Percentiles rank a stretch among this genome's conserved stretches.
These are phyloP conservation scores for Amiota mariae DNA, from an alignment of 2,888 invertebrate species.

Conservation along the genomic window DNA sequence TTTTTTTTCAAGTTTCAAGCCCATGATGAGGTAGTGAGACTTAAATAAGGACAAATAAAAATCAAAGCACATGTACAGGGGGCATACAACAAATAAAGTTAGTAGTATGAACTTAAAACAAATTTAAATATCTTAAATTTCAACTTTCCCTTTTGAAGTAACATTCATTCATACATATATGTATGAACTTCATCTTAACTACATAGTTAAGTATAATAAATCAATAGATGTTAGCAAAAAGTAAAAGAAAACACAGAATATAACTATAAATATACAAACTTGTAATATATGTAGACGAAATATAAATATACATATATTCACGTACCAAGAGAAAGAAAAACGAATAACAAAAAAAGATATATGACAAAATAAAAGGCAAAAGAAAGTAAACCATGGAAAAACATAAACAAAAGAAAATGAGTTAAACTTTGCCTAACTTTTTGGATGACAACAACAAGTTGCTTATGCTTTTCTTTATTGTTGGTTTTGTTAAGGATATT, in stretches of 20 bases:
- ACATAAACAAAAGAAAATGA: neutral
- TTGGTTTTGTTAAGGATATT: constrained; percentile 32
- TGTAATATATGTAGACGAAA: neutral
- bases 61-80: constrained; percentile 28
- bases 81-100: too few species aligned
- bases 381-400: neutral
- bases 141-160: too few species aligned
- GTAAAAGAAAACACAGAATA: too few species aligned
- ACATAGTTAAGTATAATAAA: too few species aligned
- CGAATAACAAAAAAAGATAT: neutral
- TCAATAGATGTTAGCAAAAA: too few species aligned
- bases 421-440: neutral
- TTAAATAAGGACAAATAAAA: neutral
- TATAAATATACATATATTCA: neutral
- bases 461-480: constrained; percentile 41
- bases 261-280: too few species aligned
- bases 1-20: too few species aligned
- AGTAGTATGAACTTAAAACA: neutral
- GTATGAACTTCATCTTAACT: too few species aligned
- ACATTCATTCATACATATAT: too few species aligned
- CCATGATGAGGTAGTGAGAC: too few species aligned
- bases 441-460: constrained; percentile 48
- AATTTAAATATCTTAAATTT: neutral
- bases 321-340: neutral
- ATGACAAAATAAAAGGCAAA: neutral